Percentiles rank a stretch among this genome's conserved stretches.
phyloP scores from a whole-genome alignment of 2,888 invertebrate genomes.

The Buathra laborator region DNA sequence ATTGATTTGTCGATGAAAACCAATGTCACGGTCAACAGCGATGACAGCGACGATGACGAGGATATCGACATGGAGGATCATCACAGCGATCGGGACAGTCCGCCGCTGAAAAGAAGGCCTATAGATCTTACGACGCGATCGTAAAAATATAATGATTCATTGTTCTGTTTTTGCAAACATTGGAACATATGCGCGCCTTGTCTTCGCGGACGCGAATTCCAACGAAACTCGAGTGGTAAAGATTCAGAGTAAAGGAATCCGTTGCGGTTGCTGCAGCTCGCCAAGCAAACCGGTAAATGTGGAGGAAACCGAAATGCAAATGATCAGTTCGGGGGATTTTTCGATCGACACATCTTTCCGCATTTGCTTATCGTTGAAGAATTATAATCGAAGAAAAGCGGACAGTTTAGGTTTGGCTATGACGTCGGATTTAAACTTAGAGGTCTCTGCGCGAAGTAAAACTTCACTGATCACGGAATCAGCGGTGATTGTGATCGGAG shows the following conservation, averaged over 20 bases:
- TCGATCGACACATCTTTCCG: too few species aligned
- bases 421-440: too few species aligned
- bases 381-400: too few species aligned
- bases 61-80: slow-evolving; percentile 83
- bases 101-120: slow-evolving; percentile 85
- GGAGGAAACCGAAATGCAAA: too few species aligned
- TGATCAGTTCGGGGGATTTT: too few species aligned
- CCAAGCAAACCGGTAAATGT: not conserved
- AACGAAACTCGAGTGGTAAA: not conserved
- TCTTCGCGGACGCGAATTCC: not conserved
- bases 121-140: slow-evolving; percentile 79
- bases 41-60: slow-evolving; percentile 79
- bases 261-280: not conserved
- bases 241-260: not conserved
- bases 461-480: too few species aligned
- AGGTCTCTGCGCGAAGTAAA: too few species aligned
- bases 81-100: slow-evolving; percentile 85
- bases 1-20: slow-evolving; percentile 93
- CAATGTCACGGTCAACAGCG: slow-evolving; percentile 76
- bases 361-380: too few species aligned
- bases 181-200: not conserved
- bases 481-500: not conserved
- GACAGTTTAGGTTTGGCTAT: too few species aligned
- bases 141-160: slow-evolving; percentile 61
- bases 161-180: not conserved